Evolutionary conservation across 1,140 invertebrate species (phyloP), one percentile per base, ranked within the genome.

Genomic region (Dryas iulia): DNA sequence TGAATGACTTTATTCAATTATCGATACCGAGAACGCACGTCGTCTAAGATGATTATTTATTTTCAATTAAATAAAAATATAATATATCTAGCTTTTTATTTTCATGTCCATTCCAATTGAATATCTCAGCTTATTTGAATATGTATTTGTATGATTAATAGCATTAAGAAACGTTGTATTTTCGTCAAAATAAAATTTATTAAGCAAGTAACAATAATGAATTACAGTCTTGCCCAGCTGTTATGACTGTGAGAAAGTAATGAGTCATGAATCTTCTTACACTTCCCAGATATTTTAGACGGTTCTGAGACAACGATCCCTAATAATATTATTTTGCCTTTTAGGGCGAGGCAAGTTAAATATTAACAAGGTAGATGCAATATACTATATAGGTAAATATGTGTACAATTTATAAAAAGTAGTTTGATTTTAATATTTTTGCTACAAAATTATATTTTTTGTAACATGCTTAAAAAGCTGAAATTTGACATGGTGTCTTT

Each of bases 1-100:
- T 90, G 88, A 89, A 89, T 81, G 86, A 87, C 82, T 88, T 90
- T 88, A 90, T 90, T 89, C 83, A 88, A 90, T 89, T 88, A 89
- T 89, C 83, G 78, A 81, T 90, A 86, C 84, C 73, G 53, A 85
- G 84, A 85, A 88, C 69, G 75, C 82, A 85, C 85, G 82, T 84
- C 83, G 77, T 72, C n/a, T 39, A 7, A 39, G 2, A 39, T 6
- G n/a, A 14, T 18, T 39, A 12, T 33, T 39, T 39, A 14, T 39
- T 6, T 14, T 39, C 4, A 39, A 6, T 0, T n/a, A 39, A 39
- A 39, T 14, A 0, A 4, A 39, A 14, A 39, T 39, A 14, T 39
- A 14, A 39, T 39, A 39, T 3, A 35, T 35, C 1, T 33, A n/a
- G n/a, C n/a, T n/a, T n/a, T n/a, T n/a, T n/a, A n/a, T n/a, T n/a